phyloP scores from a whole-genome alignment of 2,113 vertebrate genomes.

The Micronisus gabar region DNA sequence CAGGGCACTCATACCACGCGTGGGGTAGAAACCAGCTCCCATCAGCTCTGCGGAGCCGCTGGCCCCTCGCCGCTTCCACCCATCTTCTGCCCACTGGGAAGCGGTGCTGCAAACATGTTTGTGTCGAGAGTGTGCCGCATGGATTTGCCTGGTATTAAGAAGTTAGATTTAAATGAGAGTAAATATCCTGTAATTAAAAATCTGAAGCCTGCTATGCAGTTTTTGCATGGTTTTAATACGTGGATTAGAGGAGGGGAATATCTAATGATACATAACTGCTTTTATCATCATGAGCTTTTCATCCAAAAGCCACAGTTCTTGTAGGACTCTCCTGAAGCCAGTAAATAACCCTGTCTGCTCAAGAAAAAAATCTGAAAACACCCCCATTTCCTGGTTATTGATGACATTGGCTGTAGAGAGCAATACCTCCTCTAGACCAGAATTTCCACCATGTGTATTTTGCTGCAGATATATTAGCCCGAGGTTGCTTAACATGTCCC shows the following conservation, averaged over 20 bases:
- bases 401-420: not conserved
- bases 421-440: not conserved
- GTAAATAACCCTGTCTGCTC: not conserved
- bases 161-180: not conserved
- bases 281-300: not conserved
- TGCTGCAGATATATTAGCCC: not conserved
- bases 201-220: not conserved
- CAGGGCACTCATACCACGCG: accelerated
- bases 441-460: not conserved
- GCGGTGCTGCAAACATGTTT: not conserved
- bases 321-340: not conserved
- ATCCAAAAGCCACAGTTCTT: not conserved
- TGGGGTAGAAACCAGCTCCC: not conserved
- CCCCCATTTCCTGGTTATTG: not conserved
- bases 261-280: not conserved
- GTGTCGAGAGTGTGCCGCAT: accelerated
- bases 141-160: not conserved
- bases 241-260: not conserved
- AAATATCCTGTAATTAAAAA: not conserved
- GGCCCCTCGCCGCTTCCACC: not conserved
- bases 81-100: not conserved
- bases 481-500: not conserved
- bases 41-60: not conserved
- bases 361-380: not conserved
- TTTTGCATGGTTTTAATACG: not conserved